These are phyloP conservation scores for Ashinkailepas kermadecensis DNA, from an alignment of 2,888 invertebrate species.

Conservation along the genomic window DNA sequence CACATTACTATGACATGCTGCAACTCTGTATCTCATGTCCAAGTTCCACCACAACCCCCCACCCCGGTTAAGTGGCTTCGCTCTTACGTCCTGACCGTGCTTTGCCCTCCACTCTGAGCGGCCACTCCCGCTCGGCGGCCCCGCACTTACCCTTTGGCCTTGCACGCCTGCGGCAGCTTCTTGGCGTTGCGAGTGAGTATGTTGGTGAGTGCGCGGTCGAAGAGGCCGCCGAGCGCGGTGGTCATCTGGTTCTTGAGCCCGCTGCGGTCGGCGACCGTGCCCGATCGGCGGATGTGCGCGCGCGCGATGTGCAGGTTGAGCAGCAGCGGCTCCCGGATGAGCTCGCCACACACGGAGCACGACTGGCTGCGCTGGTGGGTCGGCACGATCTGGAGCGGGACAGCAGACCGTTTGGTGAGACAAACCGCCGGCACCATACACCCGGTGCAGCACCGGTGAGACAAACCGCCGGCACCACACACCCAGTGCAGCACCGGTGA, in stretches of 20 bases:
- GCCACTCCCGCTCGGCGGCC: not conserved
- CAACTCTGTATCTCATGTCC: too few species aligned
- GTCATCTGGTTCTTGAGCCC: constrained; percentile 39
- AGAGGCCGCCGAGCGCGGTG: constrained; percentile 38
- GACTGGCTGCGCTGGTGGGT: constrained; percentile 26
- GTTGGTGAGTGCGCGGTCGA: constrained; percentile 38
- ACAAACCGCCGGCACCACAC: too few species aligned
- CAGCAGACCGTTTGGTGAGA: constrained; percentile 3
- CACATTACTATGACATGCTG: too few species aligned
- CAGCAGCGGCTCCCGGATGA: constrained; percentile 32
- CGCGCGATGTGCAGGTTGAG: constrained; percentile 31
- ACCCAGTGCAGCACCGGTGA: too few species aligned
- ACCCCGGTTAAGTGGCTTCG: too few species aligned
- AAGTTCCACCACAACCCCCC: too few species aligned
- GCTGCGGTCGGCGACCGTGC: constrained; percentile 26
- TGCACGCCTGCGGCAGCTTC: not conserved
- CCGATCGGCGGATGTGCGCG: constrained; percentile 26
- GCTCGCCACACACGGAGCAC: constrained; percentile 34
- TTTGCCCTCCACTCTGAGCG: too few species aligned
- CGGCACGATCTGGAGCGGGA: constrained; percentile 16
- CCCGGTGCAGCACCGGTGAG: not conserved
- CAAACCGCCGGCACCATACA: too few species aligned
- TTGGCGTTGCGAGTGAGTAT: constrained; percentile 26
- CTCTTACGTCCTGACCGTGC: too few species aligned
- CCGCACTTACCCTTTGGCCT: not conserved